Evolutionary conservation across 2,888 invertebrate genomes (phyloP), one percentile per base, ranked within the genome.

Genomic region (Scrobipalpa costella): DNA sequence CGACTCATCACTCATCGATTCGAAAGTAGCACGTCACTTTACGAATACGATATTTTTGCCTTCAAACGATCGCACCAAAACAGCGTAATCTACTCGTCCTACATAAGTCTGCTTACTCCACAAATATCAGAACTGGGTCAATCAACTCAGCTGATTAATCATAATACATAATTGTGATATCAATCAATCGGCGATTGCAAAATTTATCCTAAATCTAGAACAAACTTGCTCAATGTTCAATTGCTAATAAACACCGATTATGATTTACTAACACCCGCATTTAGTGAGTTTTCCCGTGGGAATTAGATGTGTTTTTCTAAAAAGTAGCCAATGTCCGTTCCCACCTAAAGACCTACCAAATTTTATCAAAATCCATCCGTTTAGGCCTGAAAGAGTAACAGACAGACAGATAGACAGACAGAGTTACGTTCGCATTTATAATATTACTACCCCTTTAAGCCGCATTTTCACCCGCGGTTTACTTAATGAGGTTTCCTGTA

Each of bases 71-170:
- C 68, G 71, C 64, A 70, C 72, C 61, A 58, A 19, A 44, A 61
- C 17, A 72, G 69, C 76, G 76, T 78, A 82, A 79, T 79, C 69
- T 69, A 72, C 78, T 73, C 82, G 89, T 72, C 84, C 90, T 84
- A 86, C 82, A 83, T 88, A 75, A 75, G 71, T 72, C 69, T 84
- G 88, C 85, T 84, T 83, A 86, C 84, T 81, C 78, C 81, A 85
- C 89, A 85, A 27, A 71, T 76, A 73, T 73, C 68, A 67, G 57
- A 88, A 80, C 78, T 80, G 71, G 88, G 90, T 80, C 86, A 66
- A 33, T 52, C 57, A 63, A 52, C 58, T 58, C 57, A 83, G 80
- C 84, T 87, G 83, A 88, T 81, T 83, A 85, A 85, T 86, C 84
- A 85, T 72, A 75, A 71, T 75, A 64, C 68, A 74, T 77, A 71